Percentiles rank a stretch among this genome's conserved stretches.
Evolutionary conservation across 2,888 invertebrate genomes (phyloP).

Genomic region (Arge pagana): DNA sequence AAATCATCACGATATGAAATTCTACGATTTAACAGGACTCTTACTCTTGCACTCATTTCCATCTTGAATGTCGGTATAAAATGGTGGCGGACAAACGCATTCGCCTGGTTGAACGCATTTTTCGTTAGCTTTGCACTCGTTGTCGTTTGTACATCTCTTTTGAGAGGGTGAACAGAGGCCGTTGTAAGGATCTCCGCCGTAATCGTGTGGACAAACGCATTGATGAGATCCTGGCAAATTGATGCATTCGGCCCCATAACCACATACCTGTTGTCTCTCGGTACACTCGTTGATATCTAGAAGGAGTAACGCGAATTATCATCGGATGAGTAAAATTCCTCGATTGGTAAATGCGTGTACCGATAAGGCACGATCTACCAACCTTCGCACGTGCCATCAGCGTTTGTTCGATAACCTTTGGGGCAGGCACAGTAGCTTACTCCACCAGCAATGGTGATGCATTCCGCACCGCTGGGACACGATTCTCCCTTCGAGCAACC

Average conservation of each 20-base stretch:
- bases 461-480: conserved; percentile 87
- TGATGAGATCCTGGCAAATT: conserved; percentile 79
- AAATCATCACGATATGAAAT: not conserved
- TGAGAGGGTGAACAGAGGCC: conserved; percentile 83
- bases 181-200: conserved; percentile 80
- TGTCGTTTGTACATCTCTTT: conserved; percentile 79
- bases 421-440: conserved; percentile 94
- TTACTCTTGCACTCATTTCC: conserved; percentile 84
- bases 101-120: conserved; percentile 90
- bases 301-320: not conserved
- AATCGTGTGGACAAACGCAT: conserved; percentile 82
- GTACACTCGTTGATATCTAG: conserved; percentile 85
- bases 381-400: conserved; percentile 79
- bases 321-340: not conserved
- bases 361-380: conserved; percentile 21
- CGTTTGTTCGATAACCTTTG: conserved; percentile 76
- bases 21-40: conserved; percentile 29
- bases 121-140: conserved; percentile 84
- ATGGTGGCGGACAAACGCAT: conserved; percentile 90
- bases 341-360: conserved; percentile 1
- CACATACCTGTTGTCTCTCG: conserved; percentile 77
- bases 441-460: conserved; percentile 86
- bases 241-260: conserved; percentile 84
- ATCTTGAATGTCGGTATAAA: conserved; percentile 80
- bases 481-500: conserved; percentile 81